These are phyloP conservation scores for Scaptomyza hsui DNA, from an alignment of 1,140 invertebrate genomes.

Conservation along the genomic window DNA sequence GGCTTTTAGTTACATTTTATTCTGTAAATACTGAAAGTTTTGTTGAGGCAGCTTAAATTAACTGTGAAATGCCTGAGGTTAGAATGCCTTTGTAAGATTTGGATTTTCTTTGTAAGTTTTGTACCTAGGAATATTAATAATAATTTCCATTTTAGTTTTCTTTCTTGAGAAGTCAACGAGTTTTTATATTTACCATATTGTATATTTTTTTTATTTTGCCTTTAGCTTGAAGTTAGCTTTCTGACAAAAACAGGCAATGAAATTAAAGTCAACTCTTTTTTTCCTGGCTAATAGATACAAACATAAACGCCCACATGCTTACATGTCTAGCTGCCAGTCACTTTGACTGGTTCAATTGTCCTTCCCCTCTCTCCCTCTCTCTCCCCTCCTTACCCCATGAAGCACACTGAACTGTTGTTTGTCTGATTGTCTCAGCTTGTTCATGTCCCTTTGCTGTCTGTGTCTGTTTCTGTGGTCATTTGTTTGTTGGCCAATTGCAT, in stretches of 20 bases:
- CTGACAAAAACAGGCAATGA: neutral
- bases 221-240: neutral
- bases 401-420: neutral
- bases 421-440: neutral
- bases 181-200: too few species aligned
- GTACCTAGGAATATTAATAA: too few species aligned
- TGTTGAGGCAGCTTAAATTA: too few species aligned
- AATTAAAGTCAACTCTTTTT: neutral
- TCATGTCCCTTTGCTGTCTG: neutral
- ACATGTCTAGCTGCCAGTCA: neutral
- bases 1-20: neutral
- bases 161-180: too few species aligned
- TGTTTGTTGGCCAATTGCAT: constrained; percentile 59
- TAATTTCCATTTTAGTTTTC: too few species aligned
- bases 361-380: neutral
- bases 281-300: too few species aligned
- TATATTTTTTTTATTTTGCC: too few species aligned
- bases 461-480: constrained; percentile 23
- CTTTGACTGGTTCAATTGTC: neutral
- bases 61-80: too few species aligned
- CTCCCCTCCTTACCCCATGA: too few species aligned
- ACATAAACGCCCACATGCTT: neutral
- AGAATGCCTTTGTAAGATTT: too few species aligned
- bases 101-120: too few species aligned
- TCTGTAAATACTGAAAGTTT: too few species aligned